phyloP scores from a whole-genome alignment of 2,797 vertebrate genomes.

The Pelochelys cantorii region DNA sequence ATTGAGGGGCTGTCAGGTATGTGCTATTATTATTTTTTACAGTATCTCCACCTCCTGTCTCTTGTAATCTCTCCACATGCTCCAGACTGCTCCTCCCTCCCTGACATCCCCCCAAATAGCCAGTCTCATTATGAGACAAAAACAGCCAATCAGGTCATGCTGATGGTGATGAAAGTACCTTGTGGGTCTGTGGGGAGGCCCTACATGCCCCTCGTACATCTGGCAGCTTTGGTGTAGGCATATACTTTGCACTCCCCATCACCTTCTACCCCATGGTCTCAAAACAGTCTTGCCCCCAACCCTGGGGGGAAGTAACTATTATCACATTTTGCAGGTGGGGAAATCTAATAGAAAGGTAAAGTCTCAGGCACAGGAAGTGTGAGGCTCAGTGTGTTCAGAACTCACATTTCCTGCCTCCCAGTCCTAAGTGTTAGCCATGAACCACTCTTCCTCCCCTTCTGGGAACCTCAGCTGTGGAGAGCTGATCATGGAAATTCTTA shows the following conservation, averaged over 20 bases:
- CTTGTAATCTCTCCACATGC: background rate
- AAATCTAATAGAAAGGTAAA: background rate
- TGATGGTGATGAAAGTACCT: conserved; percentile 7
- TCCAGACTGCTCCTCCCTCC: background rate
- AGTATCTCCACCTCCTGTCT: conserved; percentile 33
- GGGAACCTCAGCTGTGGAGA: background rate
- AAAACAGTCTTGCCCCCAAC: rapidly evolving
- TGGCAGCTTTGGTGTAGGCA: background rate
- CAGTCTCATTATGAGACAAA: conserved; percentile 1
- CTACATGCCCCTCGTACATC: rapidly evolving
- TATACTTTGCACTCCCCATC: background rate
- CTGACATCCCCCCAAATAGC: background rate
- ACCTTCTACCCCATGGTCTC: rapidly evolving
- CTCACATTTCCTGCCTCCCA: background rate
- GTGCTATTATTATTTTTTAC: background rate
- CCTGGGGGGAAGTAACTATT: rapidly evolving
- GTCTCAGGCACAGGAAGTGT: background rate
- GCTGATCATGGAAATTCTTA: background rate
- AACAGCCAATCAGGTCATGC: conserved; percentile 38
- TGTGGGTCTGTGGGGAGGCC: background rate
- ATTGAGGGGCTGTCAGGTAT: background rate
- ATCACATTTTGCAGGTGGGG: background rate
- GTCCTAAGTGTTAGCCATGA: background rate
- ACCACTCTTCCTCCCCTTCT: background rate
- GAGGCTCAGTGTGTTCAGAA: background rate